Conservation (phyloP, 2,888 invertebrate genomes). For the Thymelicus sylvestris region DNA sequence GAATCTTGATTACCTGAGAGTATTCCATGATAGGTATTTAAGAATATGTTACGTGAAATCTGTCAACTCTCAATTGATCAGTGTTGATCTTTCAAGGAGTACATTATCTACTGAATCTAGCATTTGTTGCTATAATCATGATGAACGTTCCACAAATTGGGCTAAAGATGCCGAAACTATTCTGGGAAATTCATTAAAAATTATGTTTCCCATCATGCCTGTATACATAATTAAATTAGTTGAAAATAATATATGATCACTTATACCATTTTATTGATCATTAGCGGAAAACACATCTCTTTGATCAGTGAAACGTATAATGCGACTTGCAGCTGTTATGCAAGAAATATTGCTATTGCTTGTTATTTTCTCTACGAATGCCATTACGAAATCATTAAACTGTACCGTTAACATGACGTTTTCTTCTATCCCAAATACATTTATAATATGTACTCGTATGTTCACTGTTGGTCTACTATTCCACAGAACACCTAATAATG, state of each 20-base stretch:
- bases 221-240: neutral
- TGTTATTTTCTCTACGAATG: conserved; percentile 6
- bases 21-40: too few species aligned
- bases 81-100: neutral
- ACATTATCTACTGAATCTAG: too few species aligned
- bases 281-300: neutral
- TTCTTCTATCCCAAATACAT: neutral
- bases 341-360: conserved; percentile 19
- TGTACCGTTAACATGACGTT: conserved; percentile 4
- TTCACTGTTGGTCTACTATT: too few species aligned
- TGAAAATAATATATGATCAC: neutral
- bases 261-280: conserved; percentile 3
- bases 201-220: neutral
- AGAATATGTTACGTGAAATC: too few species aligned
- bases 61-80: too few species aligned
- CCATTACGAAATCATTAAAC: neutral
- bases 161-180: neutral
- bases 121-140: too few species aligned
- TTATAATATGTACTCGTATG: neutral
- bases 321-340: conserved; percentile 12
- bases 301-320: conserved; percentile 18
- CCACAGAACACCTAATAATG: too few species aligned
- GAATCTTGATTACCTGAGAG: too few species aligned
- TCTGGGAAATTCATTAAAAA: neutral
- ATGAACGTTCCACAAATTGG: too few species aligned